Evolutionary conservation across 2,113 vertebrate genomes (phyloP), one percentile per base, ranked within the genome.

Genomic region (Perccottus glenii): DNA sequence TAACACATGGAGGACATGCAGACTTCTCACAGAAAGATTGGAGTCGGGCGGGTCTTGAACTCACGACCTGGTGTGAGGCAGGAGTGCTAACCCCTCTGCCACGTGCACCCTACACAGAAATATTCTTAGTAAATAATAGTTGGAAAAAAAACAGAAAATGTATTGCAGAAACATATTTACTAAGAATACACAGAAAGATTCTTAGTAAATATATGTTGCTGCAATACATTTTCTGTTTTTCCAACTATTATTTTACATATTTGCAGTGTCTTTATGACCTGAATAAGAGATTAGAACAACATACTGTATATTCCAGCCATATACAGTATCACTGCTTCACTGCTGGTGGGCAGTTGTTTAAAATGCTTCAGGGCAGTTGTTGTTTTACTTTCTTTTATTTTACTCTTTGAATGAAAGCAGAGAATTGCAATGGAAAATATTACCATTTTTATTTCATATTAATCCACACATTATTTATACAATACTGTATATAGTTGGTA

Each of bases 211-310:
- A 16, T 70, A 67, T 33, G 1, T 35, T 60, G 0, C 19, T 42
- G 16, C 44, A 11, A 40, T 11, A 27, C 33, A 33, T 77, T 57
- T 57, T 64, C 45, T 36, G 6, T 16, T 16, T 15, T 42, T 61
- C 5, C 67, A 14, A 5, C 9, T 49, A 6, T 11, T 0, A 36
- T 36, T 60, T 8, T 47, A 15, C 11, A 50, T 16, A 38, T 75
- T 52, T 67, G 27, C 60, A 55, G 32, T 47, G 12, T 35, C 36
- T 55, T 42, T 64, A 65, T 85, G 82, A 85, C 79, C 79, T 83
- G 66, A 38, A 76, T 78, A 49, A 49, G 62, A 78, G 81, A 85
- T 84, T 84, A 81, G 50, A 75, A 66, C 16, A 60, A 74, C n/a
- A n/a, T n/a, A n/a, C n/a, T 73, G 51, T 11, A 73, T 79, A 78